A percentile compares a stretch with the other conserved stretches of the same genome.
Conservation (phyloP, 1,140 invertebrate genomes). For the Philotrypesis tridentata region DNA sequence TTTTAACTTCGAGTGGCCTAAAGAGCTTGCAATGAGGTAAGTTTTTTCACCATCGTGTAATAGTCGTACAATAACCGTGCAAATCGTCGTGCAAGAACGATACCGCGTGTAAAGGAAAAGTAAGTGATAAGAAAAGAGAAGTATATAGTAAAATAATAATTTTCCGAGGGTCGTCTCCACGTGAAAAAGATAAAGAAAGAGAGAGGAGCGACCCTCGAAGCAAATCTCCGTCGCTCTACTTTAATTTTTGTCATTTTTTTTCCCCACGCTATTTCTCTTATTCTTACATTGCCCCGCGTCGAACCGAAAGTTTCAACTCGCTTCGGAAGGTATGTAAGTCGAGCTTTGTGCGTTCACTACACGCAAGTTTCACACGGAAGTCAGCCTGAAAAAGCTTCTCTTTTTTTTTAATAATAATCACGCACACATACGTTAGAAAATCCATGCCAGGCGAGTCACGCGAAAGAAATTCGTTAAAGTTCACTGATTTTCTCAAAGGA, state of each 20-base stretch:
- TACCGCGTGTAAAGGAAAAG: conserved; percentile 35
- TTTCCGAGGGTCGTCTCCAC: background rate
- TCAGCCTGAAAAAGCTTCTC: background rate
- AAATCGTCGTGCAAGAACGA: conserved; percentile 48
- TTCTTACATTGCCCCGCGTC: background rate
- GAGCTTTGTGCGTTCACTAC: background rate
- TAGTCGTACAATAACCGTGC: conserved; percentile 50
- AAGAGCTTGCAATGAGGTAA: conserved; percentile 45
- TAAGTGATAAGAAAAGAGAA: conserved; percentile 21
- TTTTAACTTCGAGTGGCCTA: conserved; percentile 25
- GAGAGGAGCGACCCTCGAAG: background rate
- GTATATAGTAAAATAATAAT: background rate
- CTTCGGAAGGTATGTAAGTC: background rate
- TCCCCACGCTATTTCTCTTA: background rate
- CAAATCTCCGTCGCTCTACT: background rate
- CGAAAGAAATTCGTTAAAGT: background rate
- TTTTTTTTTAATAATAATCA: background rate
- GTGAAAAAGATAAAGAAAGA: background rate
- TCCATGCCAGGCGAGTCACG: background rate
- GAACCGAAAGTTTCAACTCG: background rate
- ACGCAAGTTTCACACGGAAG: background rate
- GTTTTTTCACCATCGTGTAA: conserved; percentile 42
- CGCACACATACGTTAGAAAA: background rate
- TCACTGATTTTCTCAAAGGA: background rate
- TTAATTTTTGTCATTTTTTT: background rate